Percentiles rank a stretch among this genome's conserved stretches.
Conservation (phyloP, 2,113 vertebrate species). For the Taxidea taxus region DNA sequence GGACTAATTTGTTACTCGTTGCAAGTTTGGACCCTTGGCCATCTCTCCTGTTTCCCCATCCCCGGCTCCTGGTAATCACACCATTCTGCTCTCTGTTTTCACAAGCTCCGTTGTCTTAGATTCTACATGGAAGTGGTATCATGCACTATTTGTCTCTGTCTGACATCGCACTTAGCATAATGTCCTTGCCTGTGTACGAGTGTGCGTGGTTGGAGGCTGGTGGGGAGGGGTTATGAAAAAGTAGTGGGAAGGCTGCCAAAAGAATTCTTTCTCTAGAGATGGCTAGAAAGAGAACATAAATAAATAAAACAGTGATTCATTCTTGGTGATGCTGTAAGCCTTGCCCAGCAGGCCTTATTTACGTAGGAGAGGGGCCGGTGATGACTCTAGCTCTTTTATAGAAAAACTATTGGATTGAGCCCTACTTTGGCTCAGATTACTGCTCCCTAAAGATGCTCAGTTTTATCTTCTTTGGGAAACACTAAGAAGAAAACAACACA, state of each 20-base stretch:
- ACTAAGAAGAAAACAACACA: conserved; percentile 18
- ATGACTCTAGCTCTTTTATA: conserved; percentile 11
- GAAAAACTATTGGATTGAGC: background rate
- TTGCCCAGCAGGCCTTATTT: conserved; percentile 13
- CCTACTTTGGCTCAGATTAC: background rate
- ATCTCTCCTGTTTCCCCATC: background rate
- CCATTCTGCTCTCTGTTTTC: background rate
- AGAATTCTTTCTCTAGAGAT: conserved; percentile 54
- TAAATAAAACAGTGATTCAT: conserved; percentile 52
- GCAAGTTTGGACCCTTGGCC: background rate
- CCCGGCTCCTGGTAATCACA: too few species aligned
- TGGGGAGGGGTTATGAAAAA: conserved; percentile 41
- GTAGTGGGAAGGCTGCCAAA: conserved; percentile 42
- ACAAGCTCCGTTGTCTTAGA: background rate
- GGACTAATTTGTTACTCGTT: background rate
- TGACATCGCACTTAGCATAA: background rate
- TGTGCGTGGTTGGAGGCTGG: background rate
- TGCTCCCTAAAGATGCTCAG: background rate
- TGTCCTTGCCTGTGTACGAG: background rate
- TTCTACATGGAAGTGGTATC: background rate
- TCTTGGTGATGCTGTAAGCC: conserved; percentile 47
- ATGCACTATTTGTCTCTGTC: background rate
- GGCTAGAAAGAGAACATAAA: conserved; percentile 66
- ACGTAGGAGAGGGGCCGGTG: conserved; percentile 48
- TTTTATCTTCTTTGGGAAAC: conserved; percentile 52